A percentile compares a stretch with the other conserved stretches of the same genome.
Conservation (phyloP, 1,140 invertebrate species). For the Pomacea maculata region DNA sequence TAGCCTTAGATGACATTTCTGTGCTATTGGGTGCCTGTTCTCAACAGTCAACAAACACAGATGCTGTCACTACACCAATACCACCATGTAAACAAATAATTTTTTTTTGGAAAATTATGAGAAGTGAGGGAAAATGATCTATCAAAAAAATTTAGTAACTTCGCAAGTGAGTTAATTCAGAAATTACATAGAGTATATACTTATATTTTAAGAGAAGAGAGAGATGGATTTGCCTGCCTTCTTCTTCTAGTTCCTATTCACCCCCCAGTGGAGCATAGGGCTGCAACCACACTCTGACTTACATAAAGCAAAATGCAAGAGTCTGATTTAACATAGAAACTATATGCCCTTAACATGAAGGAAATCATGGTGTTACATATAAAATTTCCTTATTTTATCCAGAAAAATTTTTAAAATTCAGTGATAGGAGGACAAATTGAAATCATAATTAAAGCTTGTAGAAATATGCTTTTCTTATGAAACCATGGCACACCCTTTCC, state of each 20-base stretch:
- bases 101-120: neutral
- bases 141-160: neutral
- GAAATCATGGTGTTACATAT: no score
- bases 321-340: neutral
- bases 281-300: neutral
- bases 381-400: no score
- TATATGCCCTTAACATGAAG: no score
- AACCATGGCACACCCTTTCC: neutral
- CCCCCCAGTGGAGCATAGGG: no score
- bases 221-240: no score
- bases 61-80: neutral
- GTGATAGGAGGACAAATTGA: no score
- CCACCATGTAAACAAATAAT: neutral
- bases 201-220: neutral
- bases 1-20: slow-evolving; percentile 35
- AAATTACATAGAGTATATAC: no score
- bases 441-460: neutral
- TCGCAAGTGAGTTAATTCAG: neutral
- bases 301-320: neutral
- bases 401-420: no score
- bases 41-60: slow-evolving; percentile 4
- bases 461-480: neutral
- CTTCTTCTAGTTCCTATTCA: no score
- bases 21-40: slow-evolving; percentile 8
- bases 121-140: neutral